Conservation (phyloP, 2,888 invertebrate genomes). For the Archips xylosteana region DNA sequence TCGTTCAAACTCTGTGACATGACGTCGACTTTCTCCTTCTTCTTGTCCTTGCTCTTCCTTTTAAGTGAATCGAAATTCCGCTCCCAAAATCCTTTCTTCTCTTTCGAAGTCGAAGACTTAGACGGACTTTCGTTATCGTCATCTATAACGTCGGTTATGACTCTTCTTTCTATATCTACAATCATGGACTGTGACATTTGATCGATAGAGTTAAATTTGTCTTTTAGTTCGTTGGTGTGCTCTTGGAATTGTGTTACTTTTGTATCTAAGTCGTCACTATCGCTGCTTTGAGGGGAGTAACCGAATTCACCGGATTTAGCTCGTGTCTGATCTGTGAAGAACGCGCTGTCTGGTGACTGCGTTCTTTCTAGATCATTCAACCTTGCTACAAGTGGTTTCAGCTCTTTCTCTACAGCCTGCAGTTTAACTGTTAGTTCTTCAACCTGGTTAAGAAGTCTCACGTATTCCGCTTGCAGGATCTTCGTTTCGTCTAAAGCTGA, state of each 20-base stretch:
- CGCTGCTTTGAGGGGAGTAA: constrained; percentile 79
- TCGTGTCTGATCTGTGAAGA: constrained; percentile 84
- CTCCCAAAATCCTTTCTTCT: constrained; percentile 84
- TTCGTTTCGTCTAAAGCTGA: constrained; percentile 90
- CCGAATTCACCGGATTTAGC: constrained; percentile 80
- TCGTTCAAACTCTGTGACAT: constrained; percentile 86
- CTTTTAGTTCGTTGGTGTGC: constrained; percentile 74
- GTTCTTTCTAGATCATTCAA: constrained; percentile 77
- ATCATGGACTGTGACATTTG: constrained; percentile 85
- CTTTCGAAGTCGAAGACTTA: constrained; percentile 76
- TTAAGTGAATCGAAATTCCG: constrained; percentile 82
- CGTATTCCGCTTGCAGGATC: constrained; percentile 88
- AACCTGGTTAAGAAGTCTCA: constrained; percentile 79
- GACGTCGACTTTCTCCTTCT: constrained; percentile 78
- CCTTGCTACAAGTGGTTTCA: constrained; percentile 80
- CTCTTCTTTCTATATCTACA: constrained; percentile 76
- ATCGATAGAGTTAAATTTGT: constrained; percentile 81
- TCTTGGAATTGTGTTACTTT: constrained; percentile 71
- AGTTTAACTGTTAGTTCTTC: constrained; percentile 89
- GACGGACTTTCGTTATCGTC: constrained; percentile 74
- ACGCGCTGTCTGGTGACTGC: constrained; percentile 79
- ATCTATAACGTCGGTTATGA: constrained; percentile 61
- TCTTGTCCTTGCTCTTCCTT: constrained; percentile 69
- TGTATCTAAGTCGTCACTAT: constrained; percentile 76
- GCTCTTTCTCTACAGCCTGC: constrained; percentile 87